Conservation (phyloP, 64 coral and sea anemone genomes). For the Catalaphyllia jardinei region DNA sequence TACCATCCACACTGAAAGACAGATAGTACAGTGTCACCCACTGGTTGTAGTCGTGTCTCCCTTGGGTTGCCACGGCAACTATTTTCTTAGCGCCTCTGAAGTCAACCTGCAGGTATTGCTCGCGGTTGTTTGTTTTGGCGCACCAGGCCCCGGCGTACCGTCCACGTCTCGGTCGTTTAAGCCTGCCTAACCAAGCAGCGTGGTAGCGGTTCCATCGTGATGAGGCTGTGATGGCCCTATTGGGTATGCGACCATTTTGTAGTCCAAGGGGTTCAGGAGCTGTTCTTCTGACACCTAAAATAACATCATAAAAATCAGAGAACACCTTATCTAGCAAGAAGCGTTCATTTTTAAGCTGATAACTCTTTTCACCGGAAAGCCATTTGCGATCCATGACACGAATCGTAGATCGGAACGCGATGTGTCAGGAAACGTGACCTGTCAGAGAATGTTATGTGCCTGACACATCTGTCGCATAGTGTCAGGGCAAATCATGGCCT, state of each 20-base stretch:
- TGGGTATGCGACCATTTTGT: constrained; percentile 27
- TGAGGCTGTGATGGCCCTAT: constrained; percentile 41
- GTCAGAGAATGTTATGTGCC: no score
- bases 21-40: constrained; percentile 50
- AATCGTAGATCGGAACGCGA: no score
- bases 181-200: constrained; percentile 27
- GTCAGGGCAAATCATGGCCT: no score
- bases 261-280: constrained; percentile 37
- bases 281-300: not conserved
- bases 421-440: no score
- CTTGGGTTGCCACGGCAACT: constrained; percentile 47
- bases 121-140: constrained; percentile 37
- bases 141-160: constrained; percentile 70
- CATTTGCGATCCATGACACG: no score
- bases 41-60: constrained; percentile 56
- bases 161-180: constrained; percentile 37
- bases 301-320: not conserved
- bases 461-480: no score
- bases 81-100: constrained; percentile 37
- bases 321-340: not conserved
- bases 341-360: no score
- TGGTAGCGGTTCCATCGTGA: constrained; percentile 35
- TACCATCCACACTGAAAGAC: constrained; percentile 41
- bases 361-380: no score
- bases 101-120: constrained; percentile 45